Evolutionary conservation across 2,113 vertebrate genomes (phyloP).

Genomic region (Colius striatus): DNA sequence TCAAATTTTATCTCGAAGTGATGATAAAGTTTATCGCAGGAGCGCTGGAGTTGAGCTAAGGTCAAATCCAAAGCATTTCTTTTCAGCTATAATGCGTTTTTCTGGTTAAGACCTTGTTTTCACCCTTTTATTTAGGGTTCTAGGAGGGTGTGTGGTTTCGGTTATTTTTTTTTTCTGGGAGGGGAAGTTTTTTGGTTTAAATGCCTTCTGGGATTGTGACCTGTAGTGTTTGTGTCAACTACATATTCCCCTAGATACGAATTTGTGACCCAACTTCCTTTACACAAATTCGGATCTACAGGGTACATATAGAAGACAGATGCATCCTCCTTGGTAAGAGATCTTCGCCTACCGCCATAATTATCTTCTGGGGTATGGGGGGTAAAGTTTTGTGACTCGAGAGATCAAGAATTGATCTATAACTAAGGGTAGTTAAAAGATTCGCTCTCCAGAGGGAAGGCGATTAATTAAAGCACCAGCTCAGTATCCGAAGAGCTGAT

Average conservation of each 20-base stretch:
- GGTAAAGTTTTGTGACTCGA: background rate
- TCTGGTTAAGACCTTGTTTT: background rate
- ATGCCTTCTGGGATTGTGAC: slow-evolving; percentile 62
- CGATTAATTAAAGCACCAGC: background rate
- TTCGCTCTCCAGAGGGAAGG: background rate
- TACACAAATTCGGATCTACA: slow-evolving; percentile 99
- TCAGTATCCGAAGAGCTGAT: background rate
- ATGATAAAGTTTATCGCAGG: slow-evolving; percentile 28
- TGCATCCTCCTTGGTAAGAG: slow-evolving; percentile 75
- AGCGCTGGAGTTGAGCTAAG: slow-evolving; percentile 41
- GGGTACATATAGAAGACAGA: slow-evolving; percentile 99
- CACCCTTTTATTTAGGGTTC: background rate
- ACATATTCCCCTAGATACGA: slow-evolving; percentile 99
- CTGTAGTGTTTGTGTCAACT: slow-evolving; percentile 98
- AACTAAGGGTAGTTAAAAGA: background rate
- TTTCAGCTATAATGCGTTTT: background rate
- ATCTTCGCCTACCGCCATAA: slow-evolving; percentile 64
- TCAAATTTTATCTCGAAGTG: background rate
- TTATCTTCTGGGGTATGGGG: slow-evolving; percentile 51
- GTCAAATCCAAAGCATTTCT: slow-evolving; percentile 30
- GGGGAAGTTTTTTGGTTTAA: background rate
- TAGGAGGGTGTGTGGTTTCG: background rate
- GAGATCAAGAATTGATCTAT: background rate
- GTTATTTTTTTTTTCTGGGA: background rate
- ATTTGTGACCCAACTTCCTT: slow-evolving; percentile 95